Percentiles rank a stretch among this genome's conserved stretches.
Evolutionary conservation across 1,140 invertebrate genomes (phyloP).

Genomic region (Macrosteles quadrilineatus): DNA sequence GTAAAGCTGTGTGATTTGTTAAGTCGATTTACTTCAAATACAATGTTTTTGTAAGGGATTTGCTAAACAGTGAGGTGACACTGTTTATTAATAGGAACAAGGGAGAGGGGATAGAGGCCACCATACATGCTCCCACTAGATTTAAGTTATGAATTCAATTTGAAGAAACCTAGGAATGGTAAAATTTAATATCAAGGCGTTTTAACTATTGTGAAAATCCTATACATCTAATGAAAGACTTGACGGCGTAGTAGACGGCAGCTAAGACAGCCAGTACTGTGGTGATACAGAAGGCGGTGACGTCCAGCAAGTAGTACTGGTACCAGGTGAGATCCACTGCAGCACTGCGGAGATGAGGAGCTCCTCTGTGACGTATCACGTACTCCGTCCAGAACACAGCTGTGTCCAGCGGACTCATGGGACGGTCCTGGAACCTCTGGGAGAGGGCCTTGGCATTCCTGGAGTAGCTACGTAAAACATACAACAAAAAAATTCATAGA

Average conservation of each 20-base stretch:
- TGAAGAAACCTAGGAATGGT: too few relatives aligned
- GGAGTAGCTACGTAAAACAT: slow-evolving; percentile 52
- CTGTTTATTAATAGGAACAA: too few relatives aligned
- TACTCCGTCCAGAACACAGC: slow-evolving; percentile 66
- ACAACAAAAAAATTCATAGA: too few relatives aligned
- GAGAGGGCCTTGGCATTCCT: slow-evolving; percentile 55
- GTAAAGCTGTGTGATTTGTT: too few relatives aligned
- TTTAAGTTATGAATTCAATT: too few relatives aligned
- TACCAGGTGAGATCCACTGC: slow-evolving; percentile 55
- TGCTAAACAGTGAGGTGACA: too few relatives aligned
- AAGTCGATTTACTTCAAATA: too few relatives aligned
- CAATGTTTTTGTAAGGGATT: too few relatives aligned
- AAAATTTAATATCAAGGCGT: too few relatives aligned
- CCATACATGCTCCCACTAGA: too few relatives aligned
- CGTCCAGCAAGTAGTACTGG: slow-evolving; percentile 63
- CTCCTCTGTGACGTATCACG: slow-evolving; percentile 52
- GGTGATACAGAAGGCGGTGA: slow-evolving; percentile 51
- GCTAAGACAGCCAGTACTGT: slow-evolving; percentile 20
- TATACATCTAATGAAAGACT: neutral
- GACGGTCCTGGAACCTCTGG: slow-evolving; percentile 57
- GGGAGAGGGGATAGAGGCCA: too few relatives aligned
- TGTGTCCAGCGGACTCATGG: slow-evolving; percentile 55
- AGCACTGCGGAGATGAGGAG: slow-evolving; percentile 50
- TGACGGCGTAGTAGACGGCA: neutral
- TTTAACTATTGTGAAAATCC: too few relatives aligned